Evolutionary conservation across 2,113 vertebrate species (phyloP), one percentile per base, ranked within the genome.

Genomic region (Acinonyx jubatus): DNA sequence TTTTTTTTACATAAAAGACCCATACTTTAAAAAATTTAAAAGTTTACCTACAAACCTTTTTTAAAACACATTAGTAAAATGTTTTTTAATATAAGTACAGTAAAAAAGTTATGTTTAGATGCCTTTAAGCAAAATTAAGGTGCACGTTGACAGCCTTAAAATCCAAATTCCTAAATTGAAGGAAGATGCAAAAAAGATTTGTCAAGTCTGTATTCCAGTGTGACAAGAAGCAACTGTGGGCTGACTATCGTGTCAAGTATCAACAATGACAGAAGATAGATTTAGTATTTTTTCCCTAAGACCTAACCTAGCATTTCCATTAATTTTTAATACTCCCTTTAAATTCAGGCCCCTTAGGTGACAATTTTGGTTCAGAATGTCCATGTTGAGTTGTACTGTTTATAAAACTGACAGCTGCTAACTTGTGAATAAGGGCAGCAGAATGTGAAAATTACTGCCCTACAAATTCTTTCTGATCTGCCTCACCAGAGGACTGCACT

Each of bases 171-270:
- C 71, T 89, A 78, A 87, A 48, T 84, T 88, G 48, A 63, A 82
- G 27, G 63, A 52, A 83, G 63, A 29, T 63, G 38, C 52, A 69
- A 29, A 57, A 3, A 81, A 16, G n/a, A 65, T 66, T 65, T 55
- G 27, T 92, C 41, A 61, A 87, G 23, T 21, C 19, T 38, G 0
- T 68, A 25, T 76, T 94, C 50, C 5, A 4, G 3, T 91, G 55
- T 93, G 86, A 85, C 69, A 25, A 52, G 78, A 91, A 97, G 76
- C 66, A 93, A 16, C 19, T 90, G 52, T 90, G 52, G 16, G 61
- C 21, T 81, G 38, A 78, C 29, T n/a, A 0, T 18, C 38, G 19
- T 83, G 29, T 78, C 31, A 25, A 0, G 27, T 33, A 9, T 68
- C 73, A 57, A 0, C 81, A 50, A 36, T 41, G 25, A 71, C 31